Evolutionary conservation across 2,888 invertebrate genomes (phyloP).

Genomic region (Nipponacmea schrenckii): DNA sequence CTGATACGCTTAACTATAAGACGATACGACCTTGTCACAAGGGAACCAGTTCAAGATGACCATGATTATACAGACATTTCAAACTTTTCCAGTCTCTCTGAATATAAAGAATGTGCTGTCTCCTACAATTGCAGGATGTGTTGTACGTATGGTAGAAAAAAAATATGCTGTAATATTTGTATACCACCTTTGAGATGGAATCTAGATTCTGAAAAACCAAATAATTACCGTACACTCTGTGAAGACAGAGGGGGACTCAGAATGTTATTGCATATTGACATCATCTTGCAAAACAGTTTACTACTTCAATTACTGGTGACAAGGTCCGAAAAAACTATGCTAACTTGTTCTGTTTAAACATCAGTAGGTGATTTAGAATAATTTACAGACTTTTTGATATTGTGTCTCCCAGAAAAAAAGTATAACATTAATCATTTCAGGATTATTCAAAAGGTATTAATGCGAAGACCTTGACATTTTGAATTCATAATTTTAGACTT

Average conservation of each 20-base stretch:
- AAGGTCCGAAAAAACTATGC: background rate
- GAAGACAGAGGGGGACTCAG: background rate
- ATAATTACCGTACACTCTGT: background rate
- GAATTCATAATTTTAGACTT: too few relatives aligned
- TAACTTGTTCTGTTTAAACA: background rate
- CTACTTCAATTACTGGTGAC: background rate
- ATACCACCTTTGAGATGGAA: background rate
- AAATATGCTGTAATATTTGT: background rate
- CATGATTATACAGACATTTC: background rate
- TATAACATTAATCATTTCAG: too few relatives aligned
- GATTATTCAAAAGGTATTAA: too few relatives aligned
- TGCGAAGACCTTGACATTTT: too few relatives aligned
- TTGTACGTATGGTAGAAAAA: background rate
- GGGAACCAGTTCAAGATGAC: background rate
- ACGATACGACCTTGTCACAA: background rate
- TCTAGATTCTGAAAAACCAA: background rate
- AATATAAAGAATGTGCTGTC: background rate
- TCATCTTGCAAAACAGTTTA: background rate
- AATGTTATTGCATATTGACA: background rate
- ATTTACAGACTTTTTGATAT: too few relatives aligned
- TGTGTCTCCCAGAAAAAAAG: too few relatives aligned
- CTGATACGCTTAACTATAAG: background rate
- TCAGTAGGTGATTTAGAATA: too few relatives aligned
- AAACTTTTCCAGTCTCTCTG: background rate
- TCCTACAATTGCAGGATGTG: background rate